Evolutionary conservation across 2,888 invertebrate genomes (phyloP), one percentile per base, ranked within the genome.

Genomic region (Sepioteuthis lessoniana): DNA sequence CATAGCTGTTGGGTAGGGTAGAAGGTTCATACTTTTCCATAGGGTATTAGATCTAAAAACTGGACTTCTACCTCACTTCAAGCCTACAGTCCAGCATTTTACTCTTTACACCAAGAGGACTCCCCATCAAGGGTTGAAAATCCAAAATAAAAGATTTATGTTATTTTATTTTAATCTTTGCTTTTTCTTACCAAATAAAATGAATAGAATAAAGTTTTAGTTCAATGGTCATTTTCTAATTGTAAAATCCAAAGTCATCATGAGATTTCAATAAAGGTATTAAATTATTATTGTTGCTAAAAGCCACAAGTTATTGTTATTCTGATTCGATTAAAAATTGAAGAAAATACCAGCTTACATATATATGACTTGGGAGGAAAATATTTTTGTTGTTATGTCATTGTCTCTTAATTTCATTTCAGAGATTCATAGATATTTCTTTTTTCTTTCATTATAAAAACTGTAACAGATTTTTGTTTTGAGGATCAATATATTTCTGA

Each of bases 351-450:
- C 5, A 46, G 10, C 50, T 19, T 19, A 50, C 50, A 50, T 19
- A 50, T 21, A 50, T 50, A 50, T 19, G 21, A 19, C 19, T 50
- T 10, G 4, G n/a, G n/a, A 76, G 10, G n/a, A n/a, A 76, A 31
- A 76, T 76, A n/a, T 76, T 76, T n/a, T 76, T 76, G 28, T n/a
- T n/a, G n/a, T 76, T 76, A n/a, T n/a, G 76, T n/a, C 76, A 76
- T 76, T 76, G 76, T 76, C n/a, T 31, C 31, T 76, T 4, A 76
- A 76, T 76, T 76, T 76, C 31, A 13, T 13, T 7, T 13, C 31
- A n/a, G n/a, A 76, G n/a, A 76, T 76, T 76, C 76, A 76, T 31
- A 19, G 31, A 31, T 76, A n/a, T 76, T 76, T 13, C n/a, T 31
- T 76, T 76, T 10, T 31, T n/a, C n/a, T 76, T n/a, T n/a, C n/a